These are phyloP conservation scores for Ploceus nigricollis DNA, from an alignment of 2,113 vertebrate genomes.

Conservation along the genomic window DNA sequence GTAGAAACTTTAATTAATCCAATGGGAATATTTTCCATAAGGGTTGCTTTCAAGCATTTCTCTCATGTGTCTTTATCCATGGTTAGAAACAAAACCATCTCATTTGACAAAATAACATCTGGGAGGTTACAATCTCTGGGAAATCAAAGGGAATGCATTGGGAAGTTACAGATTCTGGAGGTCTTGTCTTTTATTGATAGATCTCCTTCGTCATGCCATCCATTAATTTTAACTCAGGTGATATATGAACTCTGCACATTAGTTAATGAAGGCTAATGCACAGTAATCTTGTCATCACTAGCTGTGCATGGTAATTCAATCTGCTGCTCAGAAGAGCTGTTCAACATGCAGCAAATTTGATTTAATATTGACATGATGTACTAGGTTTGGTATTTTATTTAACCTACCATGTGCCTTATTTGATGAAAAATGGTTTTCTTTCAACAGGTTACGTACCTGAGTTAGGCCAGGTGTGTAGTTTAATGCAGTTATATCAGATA, in stretches of 20 bases:
- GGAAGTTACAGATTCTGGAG: neutral
- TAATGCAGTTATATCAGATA: neutral
- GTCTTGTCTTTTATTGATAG: constrained; percentile 14
- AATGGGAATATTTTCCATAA: constrained; percentile 5
- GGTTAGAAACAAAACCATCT: neutral
- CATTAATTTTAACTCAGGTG: constrained; percentile 40
- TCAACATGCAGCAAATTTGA: constrained; percentile 33
- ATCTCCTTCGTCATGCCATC: neutral
- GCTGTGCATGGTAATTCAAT: constrained; percentile 53
- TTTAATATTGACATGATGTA: constrained; percentile 49
- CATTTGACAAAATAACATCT: neutral
- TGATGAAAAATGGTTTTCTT: constrained; percentile 25
- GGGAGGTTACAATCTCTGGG: neutral
- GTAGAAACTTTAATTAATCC: constrained; percentile 30
- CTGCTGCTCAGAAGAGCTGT: neutral
- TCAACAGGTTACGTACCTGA: neutral
- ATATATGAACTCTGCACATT: constrained; percentile 25
- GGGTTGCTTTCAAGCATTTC: neutral
- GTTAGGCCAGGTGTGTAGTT: neutral
- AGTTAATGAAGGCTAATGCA: constrained; percentile 48
- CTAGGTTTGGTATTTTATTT: constrained; percentile 31
- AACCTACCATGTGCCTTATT: constrained; percentile 19
- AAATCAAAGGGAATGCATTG: neutral
- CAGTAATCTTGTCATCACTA: constrained; percentile 38
- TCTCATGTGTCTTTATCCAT: neutral